phyloP scores from a whole-genome alignment of 2,113 vertebrate species.

The Gymnogyps californianus region DNA sequence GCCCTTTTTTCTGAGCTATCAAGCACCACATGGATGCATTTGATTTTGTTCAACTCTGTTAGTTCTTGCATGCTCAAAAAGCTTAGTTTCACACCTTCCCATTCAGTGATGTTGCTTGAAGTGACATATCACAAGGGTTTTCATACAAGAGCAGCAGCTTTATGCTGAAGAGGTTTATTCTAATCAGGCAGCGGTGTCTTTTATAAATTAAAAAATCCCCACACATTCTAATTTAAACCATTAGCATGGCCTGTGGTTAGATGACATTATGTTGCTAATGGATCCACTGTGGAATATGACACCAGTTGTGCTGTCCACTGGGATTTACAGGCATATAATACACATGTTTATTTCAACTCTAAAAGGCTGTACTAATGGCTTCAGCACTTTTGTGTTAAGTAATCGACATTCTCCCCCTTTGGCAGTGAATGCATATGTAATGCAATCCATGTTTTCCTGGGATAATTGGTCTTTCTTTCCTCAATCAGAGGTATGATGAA shows the following conservation, averaged over 20 bases:
- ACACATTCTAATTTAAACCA: conserved; percentile 72
- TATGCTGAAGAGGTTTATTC: conserved; percentile 6
- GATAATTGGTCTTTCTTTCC: conserved; percentile 71
- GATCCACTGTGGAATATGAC: conserved; percentile 75
- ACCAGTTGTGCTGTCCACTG: conserved; percentile 72
- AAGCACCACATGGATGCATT: neutral
- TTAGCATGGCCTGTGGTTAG: conserved; percentile 72
- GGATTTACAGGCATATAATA: conserved; percentile 72
- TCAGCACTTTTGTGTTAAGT: conserved; percentile 79
- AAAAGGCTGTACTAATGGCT: conserved; percentile 79
- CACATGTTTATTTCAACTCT: conserved; percentile 75
- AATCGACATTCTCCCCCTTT: conserved; percentile 61
- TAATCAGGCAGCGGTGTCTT: conserved; percentile 4
- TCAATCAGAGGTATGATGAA: conserved; percentile 52
- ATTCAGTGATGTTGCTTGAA: neutral
- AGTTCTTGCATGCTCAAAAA: neutral
- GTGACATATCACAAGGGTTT: neutral
- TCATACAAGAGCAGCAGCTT: neutral
- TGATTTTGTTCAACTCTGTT: neutral
- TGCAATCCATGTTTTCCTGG: conserved; percentile 70
- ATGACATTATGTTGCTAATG: conserved; percentile 79
- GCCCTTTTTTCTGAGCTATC: neutral
- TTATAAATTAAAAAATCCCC: conserved; percentile 29
- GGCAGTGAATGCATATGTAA: conserved; percentile 69
- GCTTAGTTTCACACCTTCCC: neutral